phyloP scores from a whole-genome alignment of 2,113 vertebrate genomes.

The Strix aluco region DNA sequence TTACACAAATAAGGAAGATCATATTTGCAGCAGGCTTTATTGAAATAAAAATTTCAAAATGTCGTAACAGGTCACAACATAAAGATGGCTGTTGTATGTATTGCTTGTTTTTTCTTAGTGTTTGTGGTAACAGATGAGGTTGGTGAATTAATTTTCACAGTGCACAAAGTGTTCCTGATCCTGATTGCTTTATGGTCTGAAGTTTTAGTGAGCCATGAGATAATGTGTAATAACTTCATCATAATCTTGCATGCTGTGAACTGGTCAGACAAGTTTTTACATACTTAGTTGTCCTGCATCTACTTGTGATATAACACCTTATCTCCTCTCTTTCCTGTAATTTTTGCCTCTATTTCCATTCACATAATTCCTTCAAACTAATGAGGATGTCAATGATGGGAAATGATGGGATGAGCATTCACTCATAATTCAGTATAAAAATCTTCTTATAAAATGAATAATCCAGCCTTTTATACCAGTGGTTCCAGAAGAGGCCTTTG shows the following conservation, averaged over 20 bases:
- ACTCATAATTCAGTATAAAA: not conserved
- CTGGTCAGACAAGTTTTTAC: constrained; percentile 63
- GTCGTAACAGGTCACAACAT: not conserved
- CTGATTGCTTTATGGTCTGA: constrained; percentile 39
- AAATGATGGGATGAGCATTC: not conserved
- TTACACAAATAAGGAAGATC: not conserved
- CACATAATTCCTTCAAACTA: not conserved
- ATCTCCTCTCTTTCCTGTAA: not conserved
- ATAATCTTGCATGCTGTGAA: constrained; percentile 50
- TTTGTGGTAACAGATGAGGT: not conserved
- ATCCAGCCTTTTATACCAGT: not conserved
- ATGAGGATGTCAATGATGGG: not conserved
- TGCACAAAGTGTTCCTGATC: not conserved
- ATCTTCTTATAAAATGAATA: not conserved
- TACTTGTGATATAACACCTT: not conserved
- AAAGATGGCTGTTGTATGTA: not conserved
- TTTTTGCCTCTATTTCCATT: not conserved
- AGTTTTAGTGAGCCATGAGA: constrained; percentile 39
- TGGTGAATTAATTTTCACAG: constrained; percentile 1
- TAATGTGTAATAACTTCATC: constrained; percentile 58
- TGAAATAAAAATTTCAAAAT: constrained; percentile 1
- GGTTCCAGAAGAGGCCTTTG: not conserved
- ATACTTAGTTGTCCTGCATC: not conserved
- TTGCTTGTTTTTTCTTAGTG: not conserved
- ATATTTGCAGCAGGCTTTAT: not conserved